Evolutionary conservation across 1,140 invertebrate species (phyloP).

Genomic region (Hermetia illucens): DNA sequence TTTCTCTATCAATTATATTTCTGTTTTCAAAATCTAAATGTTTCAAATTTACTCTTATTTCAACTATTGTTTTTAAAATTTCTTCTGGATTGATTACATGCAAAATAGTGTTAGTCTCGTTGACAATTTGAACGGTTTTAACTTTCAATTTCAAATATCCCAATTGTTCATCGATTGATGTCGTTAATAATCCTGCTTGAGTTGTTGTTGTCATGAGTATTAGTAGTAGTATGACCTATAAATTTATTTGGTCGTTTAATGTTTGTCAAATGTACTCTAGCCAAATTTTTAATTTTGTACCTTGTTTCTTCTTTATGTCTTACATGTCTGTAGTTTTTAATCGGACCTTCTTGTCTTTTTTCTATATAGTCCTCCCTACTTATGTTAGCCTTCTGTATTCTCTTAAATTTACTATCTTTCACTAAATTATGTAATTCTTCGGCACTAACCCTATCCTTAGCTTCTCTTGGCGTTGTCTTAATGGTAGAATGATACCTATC

Average conservation of each 20-base stretch:
- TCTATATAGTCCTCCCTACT: constrained; percentile 5
- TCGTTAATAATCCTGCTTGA: too few relatives aligned
- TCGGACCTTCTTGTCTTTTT: constrained; percentile 1
- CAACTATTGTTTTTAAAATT: too few relatives aligned
- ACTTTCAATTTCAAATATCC: too few relatives aligned
- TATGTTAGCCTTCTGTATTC: constrained; percentile 1
- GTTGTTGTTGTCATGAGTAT: too few relatives aligned
- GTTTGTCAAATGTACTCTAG: constrained; percentile 2
- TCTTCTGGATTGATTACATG: too few relatives aligned
- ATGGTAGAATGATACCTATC: constrained; percentile 1
- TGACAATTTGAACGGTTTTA: too few relatives aligned
- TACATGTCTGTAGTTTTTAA: constrained; percentile 2
- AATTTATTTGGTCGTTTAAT: constrained; percentile 5
- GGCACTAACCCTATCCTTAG: not conserved
- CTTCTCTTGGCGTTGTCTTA: not conserved
- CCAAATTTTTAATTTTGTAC: not conserved
- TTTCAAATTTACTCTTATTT: too few relatives aligned
- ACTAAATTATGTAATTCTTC: not conserved
- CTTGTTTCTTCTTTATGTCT: constrained; percentile 4
- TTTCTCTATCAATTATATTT: too few relatives aligned
- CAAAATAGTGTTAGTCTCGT: too few relatives aligned
- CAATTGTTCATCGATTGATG: too few relatives aligned
- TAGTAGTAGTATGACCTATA: too few relatives aligned
- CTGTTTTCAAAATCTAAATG: too few relatives aligned
- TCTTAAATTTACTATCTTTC: not conserved